A percentile compares a stretch with the other conserved stretches of the same genome.
These are phyloP conservation scores for Oligia latruncula DNA, from an alignment of 2,888 invertebrate genomes.

Conservation along the genomic window DNA sequence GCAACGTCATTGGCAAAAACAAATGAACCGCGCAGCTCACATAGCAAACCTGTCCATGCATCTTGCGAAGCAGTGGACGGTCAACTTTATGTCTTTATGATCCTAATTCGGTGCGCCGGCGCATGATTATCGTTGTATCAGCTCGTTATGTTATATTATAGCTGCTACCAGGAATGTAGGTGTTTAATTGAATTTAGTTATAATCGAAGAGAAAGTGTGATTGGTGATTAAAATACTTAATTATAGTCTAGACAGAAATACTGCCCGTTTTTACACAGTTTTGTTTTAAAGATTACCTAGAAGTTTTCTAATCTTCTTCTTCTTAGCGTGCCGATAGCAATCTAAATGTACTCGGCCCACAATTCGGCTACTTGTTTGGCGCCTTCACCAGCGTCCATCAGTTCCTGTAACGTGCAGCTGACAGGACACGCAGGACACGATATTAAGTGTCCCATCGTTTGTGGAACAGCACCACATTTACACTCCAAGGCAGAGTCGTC, in stretches of 20 bases:
- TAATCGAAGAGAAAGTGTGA: constrained; percentile 1
- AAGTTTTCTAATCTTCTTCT: background rate
- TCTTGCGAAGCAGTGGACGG: background rate
- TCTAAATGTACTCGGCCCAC: too few relatives aligned
- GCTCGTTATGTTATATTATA: constrained; percentile 31
- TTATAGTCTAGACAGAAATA: background rate
- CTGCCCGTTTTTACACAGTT: background rate
- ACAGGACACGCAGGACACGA: too few relatives aligned
- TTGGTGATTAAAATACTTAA: background rate
- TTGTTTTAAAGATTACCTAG: background rate
- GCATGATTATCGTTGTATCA: constrained; percentile 27
- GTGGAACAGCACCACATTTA: too few relatives aligned
- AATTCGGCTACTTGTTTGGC: too few relatives aligned
- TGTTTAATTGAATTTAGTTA: constrained; percentile 24
- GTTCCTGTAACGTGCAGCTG: too few relatives aligned
- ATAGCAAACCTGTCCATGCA: background rate
- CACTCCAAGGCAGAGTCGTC: too few relatives aligned
- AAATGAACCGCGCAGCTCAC: background rate
- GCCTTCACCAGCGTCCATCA: too few relatives aligned
- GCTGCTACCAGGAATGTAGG: background rate
- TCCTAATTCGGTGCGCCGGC: constrained; percentile 31
- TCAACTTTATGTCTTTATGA: constrained; percentile 38
- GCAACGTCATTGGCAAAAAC: background rate
- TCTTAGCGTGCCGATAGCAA: too few relatives aligned
- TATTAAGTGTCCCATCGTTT: too few relatives aligned